phyloP scores from a whole-genome alignment of 2,888 invertebrate species.

The Cataglyphis rosenhaueri region DNA sequence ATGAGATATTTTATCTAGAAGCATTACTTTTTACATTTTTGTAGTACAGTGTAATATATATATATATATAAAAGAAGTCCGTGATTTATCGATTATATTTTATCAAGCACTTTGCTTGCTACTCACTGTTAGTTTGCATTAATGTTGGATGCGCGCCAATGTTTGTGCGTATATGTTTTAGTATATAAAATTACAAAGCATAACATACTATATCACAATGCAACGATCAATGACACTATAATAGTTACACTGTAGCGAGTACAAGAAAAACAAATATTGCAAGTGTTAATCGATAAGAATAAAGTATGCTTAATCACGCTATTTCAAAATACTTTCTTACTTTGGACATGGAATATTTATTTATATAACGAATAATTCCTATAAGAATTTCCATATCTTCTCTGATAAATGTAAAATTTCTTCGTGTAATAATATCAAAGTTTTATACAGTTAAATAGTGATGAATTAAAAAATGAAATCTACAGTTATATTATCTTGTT shows the following conservation, averaged over 20 bases:
- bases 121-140: background rate
- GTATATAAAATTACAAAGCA: background rate
- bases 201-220: background rate
- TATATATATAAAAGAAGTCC: background rate
- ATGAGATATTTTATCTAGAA: background rate
- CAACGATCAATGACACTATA: constrained; percentile 32
- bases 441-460: background rate
- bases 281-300: background rate
- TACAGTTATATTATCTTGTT: background rate
- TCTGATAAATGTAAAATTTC: background rate
- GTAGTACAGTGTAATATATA: background rate
- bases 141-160: background rate
- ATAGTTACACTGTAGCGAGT: background rate
- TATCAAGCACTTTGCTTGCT: constrained; percentile 19
- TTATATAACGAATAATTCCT: background rate
- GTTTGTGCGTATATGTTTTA: background rate
- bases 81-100: constrained; percentile 22
- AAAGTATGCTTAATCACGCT: background rate
- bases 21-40: background rate
- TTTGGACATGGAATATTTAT: background rate
- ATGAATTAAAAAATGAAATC: background rate
- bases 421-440: background rate
- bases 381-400: background rate
- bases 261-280: background rate
- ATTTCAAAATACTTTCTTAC: background rate